Percentiles rank a stretch among this genome's conserved stretches.
These are phyloP conservation scores for Lagria hirta DNA, from an alignment of 2,888 invertebrate species.

Conservation along the genomic window DNA sequence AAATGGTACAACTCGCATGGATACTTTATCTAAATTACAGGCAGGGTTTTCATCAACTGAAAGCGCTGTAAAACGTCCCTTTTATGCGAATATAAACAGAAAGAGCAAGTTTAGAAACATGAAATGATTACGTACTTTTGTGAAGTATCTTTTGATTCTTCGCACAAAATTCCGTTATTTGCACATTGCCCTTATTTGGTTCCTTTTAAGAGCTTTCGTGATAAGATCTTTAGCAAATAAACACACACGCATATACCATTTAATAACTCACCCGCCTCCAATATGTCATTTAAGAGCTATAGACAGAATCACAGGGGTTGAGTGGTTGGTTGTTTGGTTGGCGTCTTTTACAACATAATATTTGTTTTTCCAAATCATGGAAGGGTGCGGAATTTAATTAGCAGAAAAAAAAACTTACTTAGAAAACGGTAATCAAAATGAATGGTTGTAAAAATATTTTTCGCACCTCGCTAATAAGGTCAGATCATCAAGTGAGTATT, in stretches of 20 bases:
- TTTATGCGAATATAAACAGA: constrained; percentile 39
- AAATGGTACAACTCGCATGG: constrained; percentile 35
- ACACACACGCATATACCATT: constrained; percentile 35
- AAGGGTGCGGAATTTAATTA: too few species aligned
- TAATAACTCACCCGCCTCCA: constrained; percentile 42
- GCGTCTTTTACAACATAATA: constrained; percentile 51
- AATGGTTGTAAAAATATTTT: too few species aligned
- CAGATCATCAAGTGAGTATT: too few species aligned
- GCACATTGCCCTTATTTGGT: constrained; percentile 29
- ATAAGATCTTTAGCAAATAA: constrained; percentile 23
- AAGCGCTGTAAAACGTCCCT: constrained; percentile 39
- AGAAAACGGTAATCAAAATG: too few species aligned
- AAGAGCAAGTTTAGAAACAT: constrained; percentile 36
- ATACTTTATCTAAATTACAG: constrained; percentile 48
- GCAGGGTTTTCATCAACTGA: constrained; percentile 43
- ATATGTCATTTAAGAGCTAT: constrained; percentile 44
- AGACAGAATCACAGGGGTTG: constrained; percentile 33
- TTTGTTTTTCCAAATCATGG: too few species aligned
- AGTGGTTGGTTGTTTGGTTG: too few species aligned
- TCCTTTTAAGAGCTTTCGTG: constrained; percentile 24
- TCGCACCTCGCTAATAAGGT: too few species aligned
- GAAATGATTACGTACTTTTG: constrained; percentile 40
- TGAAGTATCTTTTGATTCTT: constrained; percentile 38
- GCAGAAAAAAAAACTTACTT: too few species aligned
- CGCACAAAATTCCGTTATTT: constrained; percentile 24